Evolutionary conservation across 2,888 invertebrate genomes (phyloP).

Genomic region (Silvanus unidentatus): DNA sequence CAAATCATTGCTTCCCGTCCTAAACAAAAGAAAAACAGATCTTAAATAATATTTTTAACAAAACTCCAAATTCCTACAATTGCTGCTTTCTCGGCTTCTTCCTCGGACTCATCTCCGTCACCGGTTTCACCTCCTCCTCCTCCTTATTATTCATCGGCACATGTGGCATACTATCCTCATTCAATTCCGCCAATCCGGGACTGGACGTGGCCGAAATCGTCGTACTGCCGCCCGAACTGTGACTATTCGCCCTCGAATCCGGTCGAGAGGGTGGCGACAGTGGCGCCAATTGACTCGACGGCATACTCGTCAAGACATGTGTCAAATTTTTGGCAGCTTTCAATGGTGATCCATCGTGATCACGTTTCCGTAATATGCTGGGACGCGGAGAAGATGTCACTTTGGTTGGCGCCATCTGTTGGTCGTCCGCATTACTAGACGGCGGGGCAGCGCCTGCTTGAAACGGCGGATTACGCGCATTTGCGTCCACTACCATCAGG

Average conservation of each 20-base stretch:
- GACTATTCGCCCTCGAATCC: slow-evolving; percentile 44
- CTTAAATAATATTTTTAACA: background rate
- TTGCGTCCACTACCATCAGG: slow-evolving; percentile 45
- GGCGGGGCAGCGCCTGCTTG: background rate
- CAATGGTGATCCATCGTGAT: slow-evolving; percentile 67
- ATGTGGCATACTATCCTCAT: slow-evolving; percentile 46
- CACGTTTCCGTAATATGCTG: slow-evolving; percentile 82
- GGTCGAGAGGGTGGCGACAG: slow-evolving; percentile 44
- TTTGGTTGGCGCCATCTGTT: slow-evolving; percentile 28
- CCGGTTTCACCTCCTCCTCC: slow-evolving; percentile 43
- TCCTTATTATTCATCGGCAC: slow-evolving; percentile 35
- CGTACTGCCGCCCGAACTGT: slow-evolving; percentile 63
- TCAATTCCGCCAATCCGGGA: slow-evolving; percentile 61
- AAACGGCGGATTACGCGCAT: slow-evolving; percentile 26
- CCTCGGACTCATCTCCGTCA: slow-evolving; percentile 67
- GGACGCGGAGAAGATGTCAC: slow-evolving; percentile 61
- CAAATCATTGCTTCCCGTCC: slow-evolving; percentile 52
- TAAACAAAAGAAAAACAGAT: slow-evolving; percentile 27
- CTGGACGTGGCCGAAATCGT: slow-evolving; percentile 84
- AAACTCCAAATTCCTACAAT: slow-evolving; percentile 54
- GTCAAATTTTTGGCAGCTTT: slow-evolving; percentile 61
- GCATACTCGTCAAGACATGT: slow-evolving; percentile 41
- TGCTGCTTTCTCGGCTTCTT: slow-evolving; percentile 90
- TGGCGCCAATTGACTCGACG: slow-evolving; percentile 26
- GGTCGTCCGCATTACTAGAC: slow-evolving; percentile 15